Evolutionary conservation across 1,140 invertebrate species (phyloP).

Genomic region (Cheumatopsyche charites): DNA sequence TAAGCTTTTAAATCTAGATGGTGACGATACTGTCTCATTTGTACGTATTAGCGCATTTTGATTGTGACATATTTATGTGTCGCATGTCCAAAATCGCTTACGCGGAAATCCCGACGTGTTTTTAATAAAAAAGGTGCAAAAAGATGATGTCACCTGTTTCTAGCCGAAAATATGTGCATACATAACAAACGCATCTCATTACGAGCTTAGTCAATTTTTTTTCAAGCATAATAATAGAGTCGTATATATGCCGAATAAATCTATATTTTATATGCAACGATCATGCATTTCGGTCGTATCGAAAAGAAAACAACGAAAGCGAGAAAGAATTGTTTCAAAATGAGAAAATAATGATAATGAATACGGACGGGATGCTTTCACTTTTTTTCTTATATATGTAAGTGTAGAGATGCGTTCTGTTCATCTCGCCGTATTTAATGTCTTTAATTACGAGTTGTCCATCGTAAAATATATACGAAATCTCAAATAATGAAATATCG

Average conservation of each 20-base stretch:
- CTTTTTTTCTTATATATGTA: conserved; percentile 16
- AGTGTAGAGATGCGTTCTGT: neutral
- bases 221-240: conserved; percentile 6
- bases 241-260: conserved; percentile 6
- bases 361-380: conserved; percentile 31
- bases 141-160: neutral
- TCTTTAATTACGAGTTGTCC: neutral
- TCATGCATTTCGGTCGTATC: neutral
- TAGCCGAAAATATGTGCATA: neutral
- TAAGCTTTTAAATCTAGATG: no score
- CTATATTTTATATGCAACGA: neutral
- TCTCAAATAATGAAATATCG: no score
- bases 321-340: conserved; percentile 24
- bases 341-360: conserved; percentile 41
- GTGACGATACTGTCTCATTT: no score
- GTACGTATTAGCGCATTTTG: no score
- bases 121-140: neutral
- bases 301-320: neutral
- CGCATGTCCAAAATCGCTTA: neutral
- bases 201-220: neutral
- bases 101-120: neutral
- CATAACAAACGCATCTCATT: neutral
- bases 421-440: neutral
- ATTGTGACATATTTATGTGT: no score
- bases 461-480: conserved; percentile 1